These are phyloP conservation scores for Pyrocoelia pectoralis DNA, from an alignment of 2,888 invertebrate genomes.

Conservation along the genomic window DNA sequence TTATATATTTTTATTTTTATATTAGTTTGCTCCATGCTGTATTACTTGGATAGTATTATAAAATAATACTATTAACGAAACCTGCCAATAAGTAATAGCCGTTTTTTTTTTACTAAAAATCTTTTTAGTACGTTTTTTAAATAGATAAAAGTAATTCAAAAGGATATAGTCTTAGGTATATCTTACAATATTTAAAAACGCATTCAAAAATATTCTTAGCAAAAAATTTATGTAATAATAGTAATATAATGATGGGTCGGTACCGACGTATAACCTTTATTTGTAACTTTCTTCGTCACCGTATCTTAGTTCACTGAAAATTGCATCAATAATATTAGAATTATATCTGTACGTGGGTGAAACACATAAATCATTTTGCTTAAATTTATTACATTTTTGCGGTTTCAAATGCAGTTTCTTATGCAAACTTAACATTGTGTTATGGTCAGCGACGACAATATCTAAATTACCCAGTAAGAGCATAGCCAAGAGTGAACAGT, in stretches of 20 bases:
- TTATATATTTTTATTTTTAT: conserved; percentile 34
- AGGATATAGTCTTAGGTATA: conserved; percentile 56
- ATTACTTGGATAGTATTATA: conserved; percentile 36
- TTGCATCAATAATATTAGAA: neutral
- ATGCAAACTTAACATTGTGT: too few species aligned
- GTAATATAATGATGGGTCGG: conserved; percentile 15
- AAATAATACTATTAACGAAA: conserved; percentile 39
- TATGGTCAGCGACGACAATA: too few species aligned
- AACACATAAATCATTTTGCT: neutral
- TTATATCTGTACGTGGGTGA: neutral
- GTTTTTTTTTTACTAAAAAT: conserved; percentile 25
- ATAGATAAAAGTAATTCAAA: conserved; percentile 18
- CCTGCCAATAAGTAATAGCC: neutral
- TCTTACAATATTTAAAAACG: conserved; percentile 39
- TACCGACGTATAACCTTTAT: conserved; percentile 4
- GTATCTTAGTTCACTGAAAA: conserved; percentile 25
- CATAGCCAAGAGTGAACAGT: too few species aligned
- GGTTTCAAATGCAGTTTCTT: too few species aligned
- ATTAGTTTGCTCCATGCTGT: conserved; percentile 45
- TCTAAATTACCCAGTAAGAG: too few species aligned
- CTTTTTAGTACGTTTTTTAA: conserved; percentile 36
- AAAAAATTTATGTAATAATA: conserved; percentile 31
- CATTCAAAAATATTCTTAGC: conserved; percentile 46
- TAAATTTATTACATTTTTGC: too few species aligned
- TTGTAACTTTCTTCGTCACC: conserved; percentile 2